phyloP scores from a whole-genome alignment of 2,113 vertebrate genomes.

The Odobenus rosmarus region DNA sequence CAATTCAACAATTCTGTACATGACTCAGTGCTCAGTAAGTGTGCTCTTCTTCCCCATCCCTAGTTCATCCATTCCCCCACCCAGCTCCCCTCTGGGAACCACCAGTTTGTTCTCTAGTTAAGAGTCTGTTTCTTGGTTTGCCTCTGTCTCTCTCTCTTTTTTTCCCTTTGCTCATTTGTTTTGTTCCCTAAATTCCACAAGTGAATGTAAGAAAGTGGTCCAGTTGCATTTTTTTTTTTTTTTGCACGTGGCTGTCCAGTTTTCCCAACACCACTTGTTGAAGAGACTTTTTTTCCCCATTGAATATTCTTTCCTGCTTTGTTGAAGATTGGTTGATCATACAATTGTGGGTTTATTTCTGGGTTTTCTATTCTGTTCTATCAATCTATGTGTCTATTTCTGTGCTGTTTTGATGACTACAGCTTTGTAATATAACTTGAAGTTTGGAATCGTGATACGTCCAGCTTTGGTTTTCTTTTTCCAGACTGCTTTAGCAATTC shows the following conservation, averaged over 20 bases:
- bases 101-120: background rate
- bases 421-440: background rate
- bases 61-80: fast-evolving
- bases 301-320: background rate
- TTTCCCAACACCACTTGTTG: background rate
- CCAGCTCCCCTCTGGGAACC: background rate
- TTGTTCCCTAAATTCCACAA: background rate
- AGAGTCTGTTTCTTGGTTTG: background rate
- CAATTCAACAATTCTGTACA: background rate
- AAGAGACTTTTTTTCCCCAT: background rate
- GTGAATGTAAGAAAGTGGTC: background rate
- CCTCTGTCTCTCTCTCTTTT: background rate
- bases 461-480: background rate
- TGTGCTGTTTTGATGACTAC: background rate
- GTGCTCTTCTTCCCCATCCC: no score
- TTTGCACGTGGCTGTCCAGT: background rate
- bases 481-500: background rate
- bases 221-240: no score
- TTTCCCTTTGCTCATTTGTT: background rate
- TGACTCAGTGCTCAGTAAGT: background rate
- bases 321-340: background rate
- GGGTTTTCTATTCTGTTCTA: background rate
- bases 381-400: background rate
- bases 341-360: background rate
- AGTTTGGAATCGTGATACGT: background rate